A percentile compares a stretch with the other conserved stretches of the same genome.
Conservation (phyloP, 64 coral and sea anemone genomes). For the Montipora foliosa region DNA sequence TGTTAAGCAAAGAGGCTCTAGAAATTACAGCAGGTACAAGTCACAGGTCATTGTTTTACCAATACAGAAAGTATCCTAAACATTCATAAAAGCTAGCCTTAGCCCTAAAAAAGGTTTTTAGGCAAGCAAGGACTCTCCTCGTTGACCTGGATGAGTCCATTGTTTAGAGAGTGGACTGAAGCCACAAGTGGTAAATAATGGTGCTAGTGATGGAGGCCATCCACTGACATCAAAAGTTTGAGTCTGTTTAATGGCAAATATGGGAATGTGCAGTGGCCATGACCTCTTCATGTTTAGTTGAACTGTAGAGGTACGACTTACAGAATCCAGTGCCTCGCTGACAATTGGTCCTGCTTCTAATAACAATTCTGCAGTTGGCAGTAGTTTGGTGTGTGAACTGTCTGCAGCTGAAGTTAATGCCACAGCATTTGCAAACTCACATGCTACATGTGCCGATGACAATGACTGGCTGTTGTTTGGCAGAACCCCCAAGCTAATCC, state of each 20-base stretch:
- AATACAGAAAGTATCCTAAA: too few relatives aligned
- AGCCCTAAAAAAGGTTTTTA: too few relatives aligned
- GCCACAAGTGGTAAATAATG: neutral
- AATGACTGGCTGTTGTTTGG: too few relatives aligned
- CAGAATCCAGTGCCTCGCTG: neutral
- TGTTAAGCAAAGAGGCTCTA: too few relatives aligned
- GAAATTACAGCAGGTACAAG: too few relatives aligned
- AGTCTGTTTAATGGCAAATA: neutral
- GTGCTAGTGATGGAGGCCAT: slow-evolving; percentile 4
- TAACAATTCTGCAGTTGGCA: neutral
- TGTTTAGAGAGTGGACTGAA: neutral
- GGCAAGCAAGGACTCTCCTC: neutral
- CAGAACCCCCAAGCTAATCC: too few relatives aligned
- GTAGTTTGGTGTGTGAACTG: neutral
- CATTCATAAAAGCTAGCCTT: too few relatives aligned
- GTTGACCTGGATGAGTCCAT: neutral
- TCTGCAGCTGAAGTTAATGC: too few relatives aligned
- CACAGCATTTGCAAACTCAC: too few relatives aligned
- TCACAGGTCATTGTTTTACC: too few relatives aligned
- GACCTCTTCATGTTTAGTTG: slow-evolving; percentile 2
- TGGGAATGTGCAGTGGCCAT: neutral
- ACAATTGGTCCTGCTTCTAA: neutral
- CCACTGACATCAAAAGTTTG: neutral
- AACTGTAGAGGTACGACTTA: neutral
- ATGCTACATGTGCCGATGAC: too few relatives aligned